Conservation (phyloP, 2,797 vertebrate species). For the Neosilurus mollespiculum region DNA sequence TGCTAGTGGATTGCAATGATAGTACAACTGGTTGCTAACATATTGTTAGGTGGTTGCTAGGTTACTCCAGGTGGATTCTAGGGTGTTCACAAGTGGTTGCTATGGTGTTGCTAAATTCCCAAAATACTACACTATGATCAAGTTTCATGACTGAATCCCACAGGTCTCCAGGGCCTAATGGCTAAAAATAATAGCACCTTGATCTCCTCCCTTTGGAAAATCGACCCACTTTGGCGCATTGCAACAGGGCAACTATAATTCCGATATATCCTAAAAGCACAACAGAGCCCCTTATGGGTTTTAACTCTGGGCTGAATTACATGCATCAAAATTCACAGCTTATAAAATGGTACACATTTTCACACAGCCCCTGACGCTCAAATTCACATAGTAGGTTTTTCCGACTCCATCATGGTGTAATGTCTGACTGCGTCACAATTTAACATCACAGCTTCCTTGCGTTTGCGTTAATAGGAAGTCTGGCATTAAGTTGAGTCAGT, state of each 20-base stretch:
- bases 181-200: slow-evolving; percentile 5
- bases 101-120: neutral
- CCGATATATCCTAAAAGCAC: neutral
- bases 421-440: neutral
- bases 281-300: neutral
- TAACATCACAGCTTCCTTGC: neutral
- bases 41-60: neutral
- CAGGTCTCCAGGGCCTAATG: neutral
- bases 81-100: neutral
- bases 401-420: neutral
- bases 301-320: neutral
- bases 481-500: neutral
- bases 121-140: neutral
- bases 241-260: neutral
- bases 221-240: neutral
- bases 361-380: neutral
- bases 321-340: neutral
- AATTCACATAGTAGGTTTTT: neutral
- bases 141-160: neutral
- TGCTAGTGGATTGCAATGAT: neutral
- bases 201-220: neutral
- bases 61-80: neutral
- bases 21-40: neutral
- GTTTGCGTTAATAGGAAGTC: too few species aligned
- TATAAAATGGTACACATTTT: neutral